Base-by-base conservation (phyloP, 2,888 invertebrate species). In the Catocala nupta region DNA sequence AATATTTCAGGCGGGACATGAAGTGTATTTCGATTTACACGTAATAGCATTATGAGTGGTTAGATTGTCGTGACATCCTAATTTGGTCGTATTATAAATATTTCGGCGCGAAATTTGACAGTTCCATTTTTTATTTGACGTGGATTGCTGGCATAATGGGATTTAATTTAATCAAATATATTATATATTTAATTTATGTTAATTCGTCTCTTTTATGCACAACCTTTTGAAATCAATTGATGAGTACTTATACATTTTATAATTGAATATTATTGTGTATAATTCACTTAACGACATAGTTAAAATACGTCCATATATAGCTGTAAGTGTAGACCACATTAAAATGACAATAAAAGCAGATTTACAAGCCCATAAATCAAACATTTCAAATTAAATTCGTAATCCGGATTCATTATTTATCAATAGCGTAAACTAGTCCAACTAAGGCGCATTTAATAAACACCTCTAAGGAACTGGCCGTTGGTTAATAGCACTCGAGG, bases 401-500 rank as follows among this genome's bases (percentile, higher is more conserved):
- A 64, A 73, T 71, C 57, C 67, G 60, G 63, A 65, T 68, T 65
- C 72, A 71, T 71, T 67, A 67, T 63, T 70, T 69, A 65, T 71
- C 73, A 77, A 70, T 69, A 67, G 70, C 71, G 70, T 71, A 71
- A 84, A 81, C 87, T 83, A 82, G 77, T 81, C 77, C 82, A 84
- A 86, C 86, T 86, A 88, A 90, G 87, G 82, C 75, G 83, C 77
- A 81, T 90, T 90, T 89, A 92, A 91, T 93, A 91, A 91, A 93
- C 91, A 92, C 88, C 88, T 87, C 85, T 86, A 91, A 92, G 92
- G 91, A 91, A 91, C 91, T 92, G 93, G 89, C 93, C 91, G 89
- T 78, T 85, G 82, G 88, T 89, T 93, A 92, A 93, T 89, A 87
- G 90, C 81, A 81, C 89, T 90, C 91, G 80, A 87, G 89, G 85